A percentile compares a stretch with the other conserved stretches of the same genome.
phyloP scores from a whole-genome alignment of 2,888 invertebrate genomes.

The Buathra laborator region DNA sequence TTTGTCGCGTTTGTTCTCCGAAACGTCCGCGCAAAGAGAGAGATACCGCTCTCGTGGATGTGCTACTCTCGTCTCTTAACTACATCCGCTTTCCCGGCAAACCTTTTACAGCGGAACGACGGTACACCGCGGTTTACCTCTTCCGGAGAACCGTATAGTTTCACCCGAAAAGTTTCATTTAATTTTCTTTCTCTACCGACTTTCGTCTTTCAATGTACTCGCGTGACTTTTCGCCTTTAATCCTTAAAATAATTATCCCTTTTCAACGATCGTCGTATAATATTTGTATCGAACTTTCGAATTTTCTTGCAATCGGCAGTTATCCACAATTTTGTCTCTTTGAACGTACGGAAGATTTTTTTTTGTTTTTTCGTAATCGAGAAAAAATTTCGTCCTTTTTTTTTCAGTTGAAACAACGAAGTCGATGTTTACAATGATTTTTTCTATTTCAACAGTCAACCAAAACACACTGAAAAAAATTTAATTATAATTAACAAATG shows the following conservation, averaged over 20 bases:
- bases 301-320: no score
- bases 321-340: no score
- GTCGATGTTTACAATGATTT: neutral
- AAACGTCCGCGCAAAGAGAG: conserved; percentile 42
- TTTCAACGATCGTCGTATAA: neutral
- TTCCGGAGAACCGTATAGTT: conserved; percentile 20
- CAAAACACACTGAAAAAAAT: no score
- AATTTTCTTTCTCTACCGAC: neutral
- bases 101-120: conserved; percentile 30
- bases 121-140: conserved; percentile 41
- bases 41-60: conserved; percentile 11
- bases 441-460: neutral
- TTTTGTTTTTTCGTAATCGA: no score
- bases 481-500: no score
- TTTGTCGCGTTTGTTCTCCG: conserved; percentile 46
- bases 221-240: neutral
- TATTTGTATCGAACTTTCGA: no score
- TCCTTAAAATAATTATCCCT: neutral
- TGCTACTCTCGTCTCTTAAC: conserved; percentile 59
- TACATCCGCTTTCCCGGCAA: conserved; percentile 62
- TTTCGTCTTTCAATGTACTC: neutral
- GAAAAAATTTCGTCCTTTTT: no score
- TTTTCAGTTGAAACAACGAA: no score
- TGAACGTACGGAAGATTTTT: no score
- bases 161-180: neutral